These are phyloP conservation scores for Drosophila ananassae DNA, from an alignment of 1,140 invertebrate genomes.

Conservation along the genomic window DNA sequence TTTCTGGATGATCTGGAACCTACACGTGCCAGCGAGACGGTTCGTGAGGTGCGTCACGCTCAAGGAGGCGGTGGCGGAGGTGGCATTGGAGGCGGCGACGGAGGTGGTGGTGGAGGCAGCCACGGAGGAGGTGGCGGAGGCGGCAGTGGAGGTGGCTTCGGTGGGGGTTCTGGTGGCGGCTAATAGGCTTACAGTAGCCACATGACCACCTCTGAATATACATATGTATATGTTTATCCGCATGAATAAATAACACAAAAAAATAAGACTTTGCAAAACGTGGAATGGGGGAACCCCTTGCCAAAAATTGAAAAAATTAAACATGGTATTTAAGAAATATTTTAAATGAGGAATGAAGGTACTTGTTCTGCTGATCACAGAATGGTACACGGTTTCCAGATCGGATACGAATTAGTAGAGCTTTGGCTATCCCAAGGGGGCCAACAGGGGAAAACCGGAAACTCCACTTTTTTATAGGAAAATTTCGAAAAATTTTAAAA, in stretches of 20 bases:
- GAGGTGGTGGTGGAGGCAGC: background rate
- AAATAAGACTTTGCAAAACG: background rate
- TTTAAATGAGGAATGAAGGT: too few species aligned
- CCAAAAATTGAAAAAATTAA: too few species aligned
- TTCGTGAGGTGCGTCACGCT: background rate
- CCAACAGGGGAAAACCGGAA: too few species aligned
- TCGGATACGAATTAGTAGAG: too few species aligned
- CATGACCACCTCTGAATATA: background rate
- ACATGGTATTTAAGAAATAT: too few species aligned
- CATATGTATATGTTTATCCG: background rate
- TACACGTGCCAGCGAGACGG: background rate
- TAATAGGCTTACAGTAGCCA: background rate
- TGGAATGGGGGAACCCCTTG: background rate
- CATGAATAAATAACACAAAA: constrained; percentile 1
- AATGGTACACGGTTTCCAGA: too few species aligned
- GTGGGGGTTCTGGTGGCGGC: background rate
- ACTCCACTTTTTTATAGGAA: too few species aligned
- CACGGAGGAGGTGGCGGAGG: background rate
- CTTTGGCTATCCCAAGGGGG: too few species aligned
- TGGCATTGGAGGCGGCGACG: background rate
- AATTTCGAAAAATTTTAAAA: too few species aligned
- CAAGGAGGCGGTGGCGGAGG: background rate
- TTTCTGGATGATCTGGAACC: background rate
- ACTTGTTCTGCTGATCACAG: too few species aligned
- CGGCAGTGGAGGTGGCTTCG: background rate